Base-by-base conservation (phyloP, 2,797 vertebrate genomes). In the Cirrhinus molitorella region DNA sequence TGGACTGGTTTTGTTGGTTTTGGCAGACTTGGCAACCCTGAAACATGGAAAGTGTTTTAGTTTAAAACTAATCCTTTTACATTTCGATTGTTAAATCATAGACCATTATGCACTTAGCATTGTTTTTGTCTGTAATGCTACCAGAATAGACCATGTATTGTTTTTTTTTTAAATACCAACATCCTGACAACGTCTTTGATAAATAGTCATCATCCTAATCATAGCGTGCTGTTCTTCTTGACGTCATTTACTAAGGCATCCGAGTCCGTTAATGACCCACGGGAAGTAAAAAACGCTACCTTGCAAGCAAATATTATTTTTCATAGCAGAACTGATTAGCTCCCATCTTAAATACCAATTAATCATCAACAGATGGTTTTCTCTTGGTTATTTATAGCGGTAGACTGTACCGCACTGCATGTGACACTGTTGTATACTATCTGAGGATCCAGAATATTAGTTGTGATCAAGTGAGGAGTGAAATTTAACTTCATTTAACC, bases 391-490 rank as follows among this genome's bases (percentile, higher is more conserved):
- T 90, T 86, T 85, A 91, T 90, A 88, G 89, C 91, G 89, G 92
- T 90, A 90, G 88, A 91, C 91, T 53, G 57, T 63, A 79, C 2
- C 16, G 31, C 0, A 28, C 34, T 80, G 66, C 37, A 10, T 55
- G 75, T 16, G 13, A 91, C 89, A 91, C 87, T 89, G 88, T 89
- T 90, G 90, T 87, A 92, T 92, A 91, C n/a, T 34, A 34, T 92
- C 87, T 91, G 84, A 66, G 90, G 90, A 85, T 85, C 81, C 21
- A 66, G 89, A 89, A 93, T 94, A 93, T 94, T 93, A 90, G 88
- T 89, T 86, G 91, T 91, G 91, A 55, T 61, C 13, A 70, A 47
- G 45, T 23, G 13, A 73, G 49, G 25, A 25, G 1, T 75, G 28
- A 45, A n/a, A 23, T 31, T 28, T 71, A 17, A 34, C 14, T 67